phyloP scores from a whole-genome alignment of 2,113 vertebrate genomes.

The Diglossa brunneiventris region DNA sequence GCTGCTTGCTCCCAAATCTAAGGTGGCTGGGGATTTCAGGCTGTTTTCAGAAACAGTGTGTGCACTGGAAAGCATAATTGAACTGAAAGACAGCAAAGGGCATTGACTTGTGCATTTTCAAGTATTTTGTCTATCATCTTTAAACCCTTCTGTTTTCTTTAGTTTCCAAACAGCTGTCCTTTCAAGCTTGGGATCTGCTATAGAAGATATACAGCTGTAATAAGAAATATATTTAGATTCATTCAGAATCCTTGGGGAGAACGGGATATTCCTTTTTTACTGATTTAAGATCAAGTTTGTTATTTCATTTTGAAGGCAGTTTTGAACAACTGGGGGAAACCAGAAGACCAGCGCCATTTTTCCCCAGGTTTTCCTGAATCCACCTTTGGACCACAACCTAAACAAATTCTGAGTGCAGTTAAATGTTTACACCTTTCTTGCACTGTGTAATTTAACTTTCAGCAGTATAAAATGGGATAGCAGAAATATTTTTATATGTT shows the following conservation, averaged over 20 bases:
- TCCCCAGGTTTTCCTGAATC: conserved; percentile 25
- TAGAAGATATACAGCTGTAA: background rate
- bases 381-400: conserved; percentile 13
- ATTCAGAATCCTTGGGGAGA: conserved; percentile 32
- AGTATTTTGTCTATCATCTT: background rate
- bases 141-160: background rate
- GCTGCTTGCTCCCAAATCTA: background rate
- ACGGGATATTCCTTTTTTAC: conserved; percentile 39
- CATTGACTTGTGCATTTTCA: background rate
- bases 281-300: conserved; percentile 16
- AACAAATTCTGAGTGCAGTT: background rate
- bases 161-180: background rate
- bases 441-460: conserved; percentile 59
- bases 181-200: background rate
- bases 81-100: conserved; percentile 1
- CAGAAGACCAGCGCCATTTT: background rate
- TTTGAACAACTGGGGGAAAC: conserved; percentile 59
- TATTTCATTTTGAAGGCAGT: background rate
- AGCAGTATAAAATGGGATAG: conserved; percentile 64
- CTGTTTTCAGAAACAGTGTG: background rate
- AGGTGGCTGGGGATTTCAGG: background rate
- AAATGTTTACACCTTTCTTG: conserved; percentile 37
- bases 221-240: conserved; percentile 15
- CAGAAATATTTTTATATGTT: conserved; percentile 54
- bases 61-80: background rate